phyloP scores from a whole-genome alignment of 2,113 vertebrate genomes.

The crab-eating macaque (Macaca fascicularis) region T2T-MFA8v1.1 NC_088384.1:91992501-91993000 shows the following conservation, averaged over 20 bases:
- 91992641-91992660: neutral
- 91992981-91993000: conserved; percentile 83
- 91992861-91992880: neutral
- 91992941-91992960: conserved; percentile 85
- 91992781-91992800: neutral
- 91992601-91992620: neutral
- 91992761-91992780: neutral
- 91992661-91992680: neutral
- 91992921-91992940: conserved; percentile 87
- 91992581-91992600: neutral
- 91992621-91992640: conserved; percentile 11
- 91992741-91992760: neutral
- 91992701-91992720: neutral
- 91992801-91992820: neutral
- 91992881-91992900: conserved; percentile 48
- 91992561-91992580: conserved; percentile 12
- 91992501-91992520: neutral
- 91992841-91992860: conserved; percentile 5
- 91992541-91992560: neutral
- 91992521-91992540: neutral
- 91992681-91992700: conserved; percentile 26
- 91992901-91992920: conserved; percentile 87
- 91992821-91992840: neutral
- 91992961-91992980: conserved; percentile 81
- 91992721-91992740: neutral